phyloP scores from a whole-genome alignment of 2,797 vertebrate species.

The Ceryle rudis region DNA sequence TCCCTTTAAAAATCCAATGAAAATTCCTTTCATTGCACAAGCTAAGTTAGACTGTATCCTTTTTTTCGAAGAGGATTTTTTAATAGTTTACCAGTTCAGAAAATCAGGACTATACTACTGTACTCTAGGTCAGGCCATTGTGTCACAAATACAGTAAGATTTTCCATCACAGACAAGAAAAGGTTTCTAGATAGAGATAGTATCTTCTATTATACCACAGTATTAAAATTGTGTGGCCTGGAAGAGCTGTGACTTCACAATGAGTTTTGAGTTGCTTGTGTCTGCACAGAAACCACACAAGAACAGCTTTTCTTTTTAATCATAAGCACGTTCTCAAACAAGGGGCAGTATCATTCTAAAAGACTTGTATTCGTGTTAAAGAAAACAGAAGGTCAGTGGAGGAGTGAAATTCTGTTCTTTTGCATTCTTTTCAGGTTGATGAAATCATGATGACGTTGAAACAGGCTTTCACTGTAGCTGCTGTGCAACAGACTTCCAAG shows the following conservation, averaged over 20 bases:
- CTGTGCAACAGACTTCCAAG: constrained; percentile 87
- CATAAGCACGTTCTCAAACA: neutral
- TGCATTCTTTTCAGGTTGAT: constrained; percentile 85
- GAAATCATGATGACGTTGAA: constrained; percentile 99
- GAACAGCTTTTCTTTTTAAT: neutral
- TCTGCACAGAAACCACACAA: fast-evolving
- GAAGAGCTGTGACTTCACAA: neutral
- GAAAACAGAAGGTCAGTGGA: neutral
- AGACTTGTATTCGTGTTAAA: neutral
- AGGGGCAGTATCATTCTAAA: neutral
- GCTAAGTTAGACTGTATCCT: neutral
- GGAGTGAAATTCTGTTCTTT: neutral
- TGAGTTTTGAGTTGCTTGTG: neutral
- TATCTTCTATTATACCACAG: neutral
- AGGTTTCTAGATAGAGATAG: neutral
- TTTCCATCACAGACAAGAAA: neutral
- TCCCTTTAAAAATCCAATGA: neutral
- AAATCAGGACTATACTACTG: neutral
- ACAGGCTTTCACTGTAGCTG: constrained; percentile 95
- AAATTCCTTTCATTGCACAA: neutral
- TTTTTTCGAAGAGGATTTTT: neutral
- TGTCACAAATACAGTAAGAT: neutral
- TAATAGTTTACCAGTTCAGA: neutral
- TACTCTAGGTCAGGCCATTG: neutral
- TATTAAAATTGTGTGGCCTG: neutral